phyloP scores from a whole-genome alignment of 1,140 invertebrate species.

The Drosophila simulans region DNA sequence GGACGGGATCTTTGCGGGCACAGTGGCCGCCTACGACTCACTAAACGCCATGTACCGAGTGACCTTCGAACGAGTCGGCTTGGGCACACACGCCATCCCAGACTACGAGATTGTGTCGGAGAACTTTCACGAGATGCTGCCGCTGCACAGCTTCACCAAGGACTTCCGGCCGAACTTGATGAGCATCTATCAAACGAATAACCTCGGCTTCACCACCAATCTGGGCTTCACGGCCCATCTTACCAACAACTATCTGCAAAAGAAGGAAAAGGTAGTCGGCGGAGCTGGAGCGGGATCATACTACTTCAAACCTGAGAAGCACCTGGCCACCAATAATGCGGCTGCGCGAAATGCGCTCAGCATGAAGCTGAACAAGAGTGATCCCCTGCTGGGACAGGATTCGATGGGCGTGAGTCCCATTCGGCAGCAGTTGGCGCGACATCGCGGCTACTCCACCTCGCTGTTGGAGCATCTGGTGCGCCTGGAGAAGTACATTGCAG shows the following conservation, averaged over 20 bases:
- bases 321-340: constrained; percentile 61
- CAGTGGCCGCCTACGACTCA: constrained; percentile 98
- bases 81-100: constrained; percentile 98
- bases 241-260: constrained; percentile 43
- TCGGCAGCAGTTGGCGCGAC: constrained; percentile 51
- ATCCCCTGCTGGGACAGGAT: constrained; percentile 86
- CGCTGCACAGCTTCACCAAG: constrained; percentile 93
- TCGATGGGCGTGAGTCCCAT: constrained; percentile 69
- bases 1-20: constrained; percentile 98
- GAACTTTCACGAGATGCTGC: constrained; percentile 95
- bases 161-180: constrained; percentile 90
- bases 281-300: neutral
- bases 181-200: constrained; percentile 79
- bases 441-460: constrained; percentile 91
- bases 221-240: constrained; percentile 65
- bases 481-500: constrained; percentile 93
- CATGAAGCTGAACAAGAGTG: constrained; percentile 84
- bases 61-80: constrained; percentile 96
- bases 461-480: constrained; percentile 94
- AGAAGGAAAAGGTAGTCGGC: constrained; percentile 79
- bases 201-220: constrained; percentile 63
- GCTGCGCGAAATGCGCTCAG: constrained; percentile 65
- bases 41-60: constrained; percentile 99
- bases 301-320: constrained; percentile 43
- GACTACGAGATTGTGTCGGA: constrained; percentile 98